These are phyloP conservation scores for Hoplias malabaricus DNA, from an alignment of 2,113 vertebrate genomes.

Conservation along the genomic window DNA sequence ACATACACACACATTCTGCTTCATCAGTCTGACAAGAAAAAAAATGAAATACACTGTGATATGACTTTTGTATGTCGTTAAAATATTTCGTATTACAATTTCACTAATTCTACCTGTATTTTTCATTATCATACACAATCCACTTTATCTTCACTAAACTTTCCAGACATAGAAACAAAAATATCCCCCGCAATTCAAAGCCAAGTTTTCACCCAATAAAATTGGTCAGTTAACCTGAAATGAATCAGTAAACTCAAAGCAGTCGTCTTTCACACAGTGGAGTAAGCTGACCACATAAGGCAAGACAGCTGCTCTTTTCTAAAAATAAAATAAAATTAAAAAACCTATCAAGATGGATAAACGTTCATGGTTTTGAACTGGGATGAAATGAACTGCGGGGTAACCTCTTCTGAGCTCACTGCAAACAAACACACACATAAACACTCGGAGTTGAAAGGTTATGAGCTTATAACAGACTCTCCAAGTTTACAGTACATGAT, in stretches of 20 bases:
- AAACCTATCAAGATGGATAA: background rate
- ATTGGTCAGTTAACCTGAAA: background rate
- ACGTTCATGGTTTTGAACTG: background rate
- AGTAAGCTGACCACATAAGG: background rate
- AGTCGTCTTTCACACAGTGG: background rate
- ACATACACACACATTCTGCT: constrained; percentile 48
- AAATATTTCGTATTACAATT: background rate
- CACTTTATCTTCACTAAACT: background rate
- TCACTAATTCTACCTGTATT: background rate
- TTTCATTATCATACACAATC: background rate
- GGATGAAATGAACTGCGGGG: background rate
- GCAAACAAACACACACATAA: background rate
- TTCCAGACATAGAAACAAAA: background rate
- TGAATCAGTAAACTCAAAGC: background rate
- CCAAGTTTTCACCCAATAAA: background rate
- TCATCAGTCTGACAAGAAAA: constrained; percentile 3
- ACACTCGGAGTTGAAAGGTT: constrained; percentile 27
- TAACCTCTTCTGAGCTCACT: background rate
- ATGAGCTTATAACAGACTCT: constrained; percentile 59
- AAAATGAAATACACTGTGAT: constrained; percentile 19
- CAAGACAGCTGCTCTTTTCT: background rate
- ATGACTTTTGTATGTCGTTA: background rate
- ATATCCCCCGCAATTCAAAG: background rate
- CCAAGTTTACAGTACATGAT: constrained; percentile 66
- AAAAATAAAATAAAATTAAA: background rate